Base-by-base conservation (phyloP, 2,797 vertebrate genomes). In the Tadarida brasiliensis region DNA sequence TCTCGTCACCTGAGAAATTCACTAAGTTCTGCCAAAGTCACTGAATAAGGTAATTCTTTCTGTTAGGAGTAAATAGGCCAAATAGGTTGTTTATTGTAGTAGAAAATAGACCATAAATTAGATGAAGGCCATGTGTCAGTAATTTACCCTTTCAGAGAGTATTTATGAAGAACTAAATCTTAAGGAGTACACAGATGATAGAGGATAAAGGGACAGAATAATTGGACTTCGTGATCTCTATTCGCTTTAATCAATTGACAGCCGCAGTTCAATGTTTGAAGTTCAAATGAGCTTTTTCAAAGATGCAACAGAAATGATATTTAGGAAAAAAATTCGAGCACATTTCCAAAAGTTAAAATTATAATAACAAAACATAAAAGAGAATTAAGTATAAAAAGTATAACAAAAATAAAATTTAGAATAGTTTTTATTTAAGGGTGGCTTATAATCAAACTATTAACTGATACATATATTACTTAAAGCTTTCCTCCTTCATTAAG, bases 221-320 rank as follows among this genome's bases (percentile, higher is more conserved):
- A 87, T 71, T 8, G 56, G 16, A 76, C 30, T 91, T 81, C 56
- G 15, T 67, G 10, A 63, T 67, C 33, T 78, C 35, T 80, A 35
- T 20, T 87, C 24, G 87, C 35, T 83, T 95, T 96, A 92, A 91
- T 92, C 16, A 86, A 49, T 2, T 81, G 15, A 88, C 28, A 24
- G 7, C 39, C 30, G 92, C 17, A 84, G 11, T 94, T 86, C 54
- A 15, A 16, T 88, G 11, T 81, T 19, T 95, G 24, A 87, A 92
- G 28, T 93, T 91, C 39, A 88, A 95, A 94, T 33, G n/a, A 93
- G 14, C 28, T 20, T 94, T 95, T 91, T 51, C 30, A 85, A 94
- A 95, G 16, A 93, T 33, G 35, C 2, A 71, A 63, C 10, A 67
- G 86, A 89, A 74, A 39, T 74, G 20, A n/a, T 77, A 68, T 39